These are phyloP conservation scores for Epinephelus coioides DNA, from an alignment of 2,797 vertebrate species.

Conservation along the genomic window DNA sequence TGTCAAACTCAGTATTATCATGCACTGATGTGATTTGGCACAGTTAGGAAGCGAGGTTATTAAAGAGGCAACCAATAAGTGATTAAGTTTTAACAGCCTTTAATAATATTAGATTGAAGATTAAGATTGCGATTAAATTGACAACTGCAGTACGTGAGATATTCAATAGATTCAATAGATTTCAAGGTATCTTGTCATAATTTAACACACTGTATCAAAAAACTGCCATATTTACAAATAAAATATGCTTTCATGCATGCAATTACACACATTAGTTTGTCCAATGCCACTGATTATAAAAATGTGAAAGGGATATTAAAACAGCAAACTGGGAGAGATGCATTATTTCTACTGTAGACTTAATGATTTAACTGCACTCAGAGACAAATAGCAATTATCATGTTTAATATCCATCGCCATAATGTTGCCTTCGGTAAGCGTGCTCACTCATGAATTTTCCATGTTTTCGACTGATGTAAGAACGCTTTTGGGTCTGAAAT, in stretches of 20 bases:
- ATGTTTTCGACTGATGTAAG: slow-evolving; percentile 78
- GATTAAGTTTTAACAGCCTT: not conserved
- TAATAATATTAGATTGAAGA: not conserved
- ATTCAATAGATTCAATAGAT: not conserved
- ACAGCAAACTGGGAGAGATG: slow-evolving; percentile 26
- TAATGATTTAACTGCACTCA: slow-evolving; percentile 55
- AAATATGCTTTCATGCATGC: not conserved
- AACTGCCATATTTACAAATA: not conserved
- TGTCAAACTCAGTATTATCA: not conserved
- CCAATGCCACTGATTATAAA: slow-evolving; percentile 3
- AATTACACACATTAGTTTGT: not conserved
- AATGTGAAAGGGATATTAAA: slow-evolving; percentile 10
- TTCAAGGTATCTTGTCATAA: not conserved
- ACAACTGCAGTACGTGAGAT: not conserved
- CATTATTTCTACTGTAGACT: slow-evolving; percentile 46
- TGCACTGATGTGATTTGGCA: not conserved
- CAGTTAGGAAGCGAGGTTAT: not conserved
- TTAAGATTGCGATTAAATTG: not conserved
- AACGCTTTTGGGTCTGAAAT: slow-evolving; percentile 80
- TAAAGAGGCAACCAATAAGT: not conserved
- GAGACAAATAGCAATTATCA: slow-evolving; percentile 70
- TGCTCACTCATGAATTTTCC: slow-evolving; percentile 74
- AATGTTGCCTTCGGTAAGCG: slow-evolving; percentile 66
- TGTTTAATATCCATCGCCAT: slow-evolving; percentile 65
- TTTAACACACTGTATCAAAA: slow-evolving; percentile 1